Evolutionary conservation across 37 sponge, comb jelly and placozoan species (phyloP).

Genomic region (Tethya wilhelma): DNA sequence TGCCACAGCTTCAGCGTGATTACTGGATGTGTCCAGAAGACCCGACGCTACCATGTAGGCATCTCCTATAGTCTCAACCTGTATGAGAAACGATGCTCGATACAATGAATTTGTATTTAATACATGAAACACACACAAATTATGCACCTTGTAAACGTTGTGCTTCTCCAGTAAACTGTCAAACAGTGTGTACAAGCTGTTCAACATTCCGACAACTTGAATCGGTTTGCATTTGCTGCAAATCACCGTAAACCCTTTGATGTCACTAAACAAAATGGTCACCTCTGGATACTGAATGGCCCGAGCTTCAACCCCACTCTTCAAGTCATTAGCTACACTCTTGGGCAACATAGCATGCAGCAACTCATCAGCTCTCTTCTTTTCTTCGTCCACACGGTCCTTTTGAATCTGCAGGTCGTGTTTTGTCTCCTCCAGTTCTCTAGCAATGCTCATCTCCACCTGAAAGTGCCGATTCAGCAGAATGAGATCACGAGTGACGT

Average conservation of each 20-base stretch:
- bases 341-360: conserved; percentile 85
- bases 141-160: conserved; percentile 80
- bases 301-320: neutral
- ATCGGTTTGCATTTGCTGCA: conserved; percentile 65
- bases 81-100: neutral
- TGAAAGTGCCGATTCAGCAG: conserved; percentile 49
- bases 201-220: conserved; percentile 80
- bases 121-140: neutral
- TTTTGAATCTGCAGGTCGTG: conserved; percentile 58
- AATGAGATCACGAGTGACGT: conserved; percentile 72
- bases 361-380: conserved; percentile 56
- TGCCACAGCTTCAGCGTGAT: conserved; percentile 64
- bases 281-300: conserved; percentile 49
- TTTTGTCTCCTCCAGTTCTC: conserved; percentile 63
- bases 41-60: conserved; percentile 91
- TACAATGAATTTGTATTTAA: neutral
- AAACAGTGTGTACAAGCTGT: conserved; percentile 74
- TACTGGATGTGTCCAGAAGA: conserved; percentile 42
- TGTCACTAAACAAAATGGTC: conserved; percentile 91
- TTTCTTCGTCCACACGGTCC: conserved; percentile 55
- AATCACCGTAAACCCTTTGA: conserved; percentile 84
- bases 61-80: conserved; percentile 94
- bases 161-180: conserved; percentile 61
- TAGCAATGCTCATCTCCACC: conserved; percentile 50
- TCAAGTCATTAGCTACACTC: conserved; percentile 55